A percentile compares a stretch with the other conserved stretches of the same genome.
Conservation (phyloP, 2,797 vertebrate species). For the Enteromius afrohamiltoni region DNA sequence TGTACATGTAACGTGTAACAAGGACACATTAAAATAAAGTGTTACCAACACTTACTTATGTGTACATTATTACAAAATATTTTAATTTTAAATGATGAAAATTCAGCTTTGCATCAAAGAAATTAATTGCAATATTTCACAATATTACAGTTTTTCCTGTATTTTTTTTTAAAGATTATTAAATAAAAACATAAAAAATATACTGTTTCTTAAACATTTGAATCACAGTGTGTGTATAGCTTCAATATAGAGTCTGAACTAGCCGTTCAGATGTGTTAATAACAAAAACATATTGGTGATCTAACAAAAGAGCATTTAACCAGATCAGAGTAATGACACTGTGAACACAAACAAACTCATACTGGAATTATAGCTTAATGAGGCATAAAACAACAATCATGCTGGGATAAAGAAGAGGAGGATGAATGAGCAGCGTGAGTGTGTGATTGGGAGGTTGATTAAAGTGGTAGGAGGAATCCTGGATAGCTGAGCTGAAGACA, state of each 20-base stretch:
- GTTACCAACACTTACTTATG: too few species aligned
- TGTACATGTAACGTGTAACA: too few species aligned
- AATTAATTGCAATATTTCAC: not conserved
- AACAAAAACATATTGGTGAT: not conserved
- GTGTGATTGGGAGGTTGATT: constrained; percentile 18
- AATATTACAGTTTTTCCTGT: not conserved
- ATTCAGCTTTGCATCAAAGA: not conserved
- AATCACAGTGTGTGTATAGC: not conserved
- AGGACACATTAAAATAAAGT: not conserved
- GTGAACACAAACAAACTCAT: constrained; percentile 7
- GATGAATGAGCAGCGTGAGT: constrained; percentile 13
- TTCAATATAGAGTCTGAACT: not conserved
- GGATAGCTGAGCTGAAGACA: not conserved
- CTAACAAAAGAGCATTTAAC: not conserved
- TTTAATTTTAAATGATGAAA: not conserved
- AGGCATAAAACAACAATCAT: not conserved
- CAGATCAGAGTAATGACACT: constrained; percentile 17
- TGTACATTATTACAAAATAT: not conserved
- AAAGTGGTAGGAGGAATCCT: constrained; percentile 11
- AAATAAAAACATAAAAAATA: not conserved
- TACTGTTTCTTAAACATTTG: not conserved
- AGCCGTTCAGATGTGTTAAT: not conserved
- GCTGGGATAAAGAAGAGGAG: constrained; percentile 17
- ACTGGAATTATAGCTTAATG: constrained; percentile 29
- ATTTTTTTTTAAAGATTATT: not conserved